A percentile compares a stretch with the other conserved stretches of the same genome.
Conservation (phyloP, 2,113 vertebrate species). For the Axis porcinus region DNA sequence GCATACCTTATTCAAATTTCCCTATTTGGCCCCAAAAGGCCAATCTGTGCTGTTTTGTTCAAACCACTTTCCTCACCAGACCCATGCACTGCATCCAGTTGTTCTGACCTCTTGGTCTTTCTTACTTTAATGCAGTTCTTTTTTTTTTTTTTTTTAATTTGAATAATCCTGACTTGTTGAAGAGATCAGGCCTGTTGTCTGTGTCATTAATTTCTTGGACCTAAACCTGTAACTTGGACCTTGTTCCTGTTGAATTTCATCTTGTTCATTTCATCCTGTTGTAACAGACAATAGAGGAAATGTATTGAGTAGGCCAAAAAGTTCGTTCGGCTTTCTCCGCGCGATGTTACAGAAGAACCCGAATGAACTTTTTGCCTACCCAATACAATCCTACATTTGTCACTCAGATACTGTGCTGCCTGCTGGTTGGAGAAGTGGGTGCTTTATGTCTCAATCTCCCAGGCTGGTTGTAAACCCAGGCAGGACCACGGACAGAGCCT, state of each 20-base stretch:
- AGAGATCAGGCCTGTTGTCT: not conserved
- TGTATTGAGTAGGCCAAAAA: not conserved
- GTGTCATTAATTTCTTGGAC: not conserved
- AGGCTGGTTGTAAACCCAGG: not conserved
- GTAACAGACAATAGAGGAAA: not conserved
- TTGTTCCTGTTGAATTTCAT: not conserved
- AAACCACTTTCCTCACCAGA: not conserved
- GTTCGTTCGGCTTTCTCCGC: not conserved
- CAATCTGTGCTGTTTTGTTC: not conserved
- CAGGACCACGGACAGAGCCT: slow-evolving; percentile 73
- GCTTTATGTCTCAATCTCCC: not conserved
- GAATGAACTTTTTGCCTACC: not conserved
- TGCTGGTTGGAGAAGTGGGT: not conserved
- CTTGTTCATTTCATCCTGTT: not conserved
- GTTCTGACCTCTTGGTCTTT: not conserved
- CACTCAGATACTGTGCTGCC: not conserved
- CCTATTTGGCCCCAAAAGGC: not conserved
- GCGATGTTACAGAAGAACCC: not conserved
- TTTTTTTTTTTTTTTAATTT: not conserved
- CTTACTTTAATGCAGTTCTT: not conserved
- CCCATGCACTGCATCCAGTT: not conserved
- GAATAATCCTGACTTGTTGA: not conserved
- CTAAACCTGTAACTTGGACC: not conserved
- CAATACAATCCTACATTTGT: not conserved
- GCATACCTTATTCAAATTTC: not conserved